Conservation (phyloP, 1,140 invertebrate genomes). For the Bemisia tabaci region DNA sequence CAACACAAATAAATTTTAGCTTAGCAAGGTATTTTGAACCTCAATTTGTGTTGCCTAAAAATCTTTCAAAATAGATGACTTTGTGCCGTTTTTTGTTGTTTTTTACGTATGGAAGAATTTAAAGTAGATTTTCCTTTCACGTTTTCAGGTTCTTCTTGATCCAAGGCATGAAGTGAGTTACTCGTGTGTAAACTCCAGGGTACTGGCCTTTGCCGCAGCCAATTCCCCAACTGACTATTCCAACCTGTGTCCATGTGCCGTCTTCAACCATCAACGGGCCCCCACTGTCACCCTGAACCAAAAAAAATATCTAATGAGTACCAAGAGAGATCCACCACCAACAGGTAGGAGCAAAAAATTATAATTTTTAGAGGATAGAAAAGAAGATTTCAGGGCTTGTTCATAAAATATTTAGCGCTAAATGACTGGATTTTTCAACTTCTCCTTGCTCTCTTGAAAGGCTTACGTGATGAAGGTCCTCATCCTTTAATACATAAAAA, state of each 20-base stretch:
- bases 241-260: conserved; percentile 67
- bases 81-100: too few species aligned
- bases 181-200: conserved; percentile 75
- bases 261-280: conserved; percentile 75
- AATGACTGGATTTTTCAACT: too few species aligned
- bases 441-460: too few species aligned
- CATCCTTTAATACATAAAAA: too few species aligned
- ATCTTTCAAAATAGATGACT: too few species aligned
- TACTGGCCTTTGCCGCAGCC: conserved; percentile 82
- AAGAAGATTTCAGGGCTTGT: not conserved
- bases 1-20: too few species aligned
- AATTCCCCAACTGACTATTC: conserved; percentile 86
- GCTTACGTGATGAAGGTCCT: too few species aligned
- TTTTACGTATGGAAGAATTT: too few species aligned
- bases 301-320: conserved; percentile 12
- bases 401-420: too few species aligned
- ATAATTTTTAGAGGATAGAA: not conserved
- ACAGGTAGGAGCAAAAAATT: not conserved
- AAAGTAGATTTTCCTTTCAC: too few species aligned
- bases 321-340: not conserved
- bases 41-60: too few species aligned
- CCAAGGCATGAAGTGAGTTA: conserved; percentile 62
- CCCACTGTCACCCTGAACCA: conserved; percentile 72
- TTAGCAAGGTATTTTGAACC: too few species aligned
- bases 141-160: conserved; percentile 54